These are phyloP conservation scores for Notarius quadriscutis DNA, from an alignment of 2,113 vertebrate species.

Conservation along the genomic window DNA sequence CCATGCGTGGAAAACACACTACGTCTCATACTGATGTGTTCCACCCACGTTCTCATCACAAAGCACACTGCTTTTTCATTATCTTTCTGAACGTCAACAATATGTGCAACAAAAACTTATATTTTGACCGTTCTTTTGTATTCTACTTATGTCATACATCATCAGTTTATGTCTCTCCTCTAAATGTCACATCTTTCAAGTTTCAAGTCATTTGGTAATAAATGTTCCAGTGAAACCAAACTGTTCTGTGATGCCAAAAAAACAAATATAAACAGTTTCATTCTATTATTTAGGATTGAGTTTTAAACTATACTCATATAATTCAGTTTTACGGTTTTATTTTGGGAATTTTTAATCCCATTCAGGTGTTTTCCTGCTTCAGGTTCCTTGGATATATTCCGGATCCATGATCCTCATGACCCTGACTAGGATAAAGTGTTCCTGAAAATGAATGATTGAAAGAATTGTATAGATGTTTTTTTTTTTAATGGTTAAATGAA, in stretches of 20 bases:
- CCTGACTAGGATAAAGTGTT: not conserved
- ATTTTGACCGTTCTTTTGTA: not conserved
- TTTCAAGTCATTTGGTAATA: not conserved
- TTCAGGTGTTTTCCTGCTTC: not conserved
- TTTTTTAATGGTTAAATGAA: not conserved
- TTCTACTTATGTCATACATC: not conserved
- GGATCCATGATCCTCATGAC: not conserved
- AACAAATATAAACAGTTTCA: not conserved
- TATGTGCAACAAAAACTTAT: not conserved
- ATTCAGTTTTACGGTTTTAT: not conserved
- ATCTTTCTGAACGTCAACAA: not conserved
- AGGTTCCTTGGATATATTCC: not conserved
- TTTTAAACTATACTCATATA: not conserved
- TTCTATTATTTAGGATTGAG: not conserved
- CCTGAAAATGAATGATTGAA: not conserved
- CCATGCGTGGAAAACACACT: conserved; percentile 4
- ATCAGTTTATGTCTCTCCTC: not conserved
- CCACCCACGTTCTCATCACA: not conserved
- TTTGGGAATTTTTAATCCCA: not conserved
- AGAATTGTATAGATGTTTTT: not conserved
- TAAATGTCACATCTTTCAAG: not conserved
- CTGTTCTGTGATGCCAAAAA: not conserved
- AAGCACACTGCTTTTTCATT: not conserved
- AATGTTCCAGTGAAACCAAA: not conserved
- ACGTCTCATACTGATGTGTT: not conserved